Evolutionary conservation across 2,888 invertebrate species (phyloP).

Genomic region (Agrochola macilenta): DNA sequence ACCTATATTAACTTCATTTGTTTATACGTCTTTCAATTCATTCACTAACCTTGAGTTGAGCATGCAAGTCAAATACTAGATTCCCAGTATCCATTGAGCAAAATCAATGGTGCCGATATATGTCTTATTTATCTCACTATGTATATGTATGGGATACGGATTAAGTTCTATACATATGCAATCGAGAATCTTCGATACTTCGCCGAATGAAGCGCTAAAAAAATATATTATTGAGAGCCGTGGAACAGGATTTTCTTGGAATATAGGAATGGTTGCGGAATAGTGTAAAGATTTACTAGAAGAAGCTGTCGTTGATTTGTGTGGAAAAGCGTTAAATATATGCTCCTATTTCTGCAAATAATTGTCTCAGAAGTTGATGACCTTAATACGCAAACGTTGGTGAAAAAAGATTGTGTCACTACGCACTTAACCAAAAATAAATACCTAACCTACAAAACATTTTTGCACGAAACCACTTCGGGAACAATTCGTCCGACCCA

Average conservation of each 20-base stretch:
- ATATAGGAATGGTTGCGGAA: slow-evolving; percentile 14
- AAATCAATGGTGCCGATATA: slow-evolving; percentile 52
- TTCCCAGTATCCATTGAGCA: slow-evolving; percentile 31
- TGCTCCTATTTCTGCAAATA: not conserved
- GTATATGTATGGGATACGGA: slow-evolving; percentile 28
- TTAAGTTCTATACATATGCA: slow-evolving; percentile 26
- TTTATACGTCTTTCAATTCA: slow-evolving; percentile 32
- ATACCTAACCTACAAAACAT: slow-evolving; percentile 23
- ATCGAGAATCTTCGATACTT: slow-evolving; percentile 32
- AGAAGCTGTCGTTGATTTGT: not conserved
- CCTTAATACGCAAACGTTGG: not conserved
- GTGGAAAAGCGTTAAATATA: not conserved
- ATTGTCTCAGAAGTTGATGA: not conserved
- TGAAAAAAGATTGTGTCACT: not conserved
- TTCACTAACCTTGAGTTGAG: slow-evolving; percentile 28
- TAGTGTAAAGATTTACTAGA: slow-evolving; percentile 10
- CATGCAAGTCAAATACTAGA: slow-evolving; percentile 36
- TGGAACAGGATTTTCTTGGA: slow-evolving; percentile 30
- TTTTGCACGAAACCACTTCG: slow-evolving; percentile 8
- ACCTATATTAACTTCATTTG: slow-evolving; percentile 29
- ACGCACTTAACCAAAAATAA: slow-evolving; percentile 6
- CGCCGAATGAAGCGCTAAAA: slow-evolving; percentile 36
- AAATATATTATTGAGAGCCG: slow-evolving; percentile 12
- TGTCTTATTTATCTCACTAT: slow-evolving; percentile 42
- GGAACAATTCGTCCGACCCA: slow-evolving; percentile 41